Base-by-base conservation (phyloP, 1,140 invertebrate species). In the Gyrodactylus bullatarudis region DNA sequence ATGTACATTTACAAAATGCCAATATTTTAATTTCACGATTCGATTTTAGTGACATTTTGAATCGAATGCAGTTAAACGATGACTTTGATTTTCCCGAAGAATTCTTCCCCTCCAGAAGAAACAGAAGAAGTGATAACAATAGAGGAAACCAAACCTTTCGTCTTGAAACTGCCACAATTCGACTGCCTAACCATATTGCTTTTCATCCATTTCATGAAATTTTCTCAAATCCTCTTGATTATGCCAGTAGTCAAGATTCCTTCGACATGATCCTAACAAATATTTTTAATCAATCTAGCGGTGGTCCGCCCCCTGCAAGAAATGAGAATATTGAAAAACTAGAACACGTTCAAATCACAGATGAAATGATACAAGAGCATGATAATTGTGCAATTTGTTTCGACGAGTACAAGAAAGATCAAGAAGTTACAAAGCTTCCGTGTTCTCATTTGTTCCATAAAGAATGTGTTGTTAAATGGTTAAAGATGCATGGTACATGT, bases 401-500 rank as follows among this genome's bases (percentile, higher is more conserved):
- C 8, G 19, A 19, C 1, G 68, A 69, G 1, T 69, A 21, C 21
- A 21, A 69, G 23, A 23, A n/a, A 21, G 68, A 2, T 8, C 2
- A 20, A 2, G 68, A 21, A 21, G 68, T 69, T 69, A n/a, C 68
- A 2, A 8, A 69, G 23, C 21, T 69, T 8, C 68, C 68, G 19
- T 69, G 68, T 23, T 21, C 2, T 2, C 68, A 69, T 23, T n/a
- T 2, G 8, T 69, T n/a, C 23, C 68, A 69, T 69, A 8, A n/a
- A 8, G 68, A 69, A 16, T 69, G 68, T 23, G 19, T 69, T 2
- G 8, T 8, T 2, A n/a, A 19, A 23, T 69, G 68, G 68, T 69
- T 69, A 69, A 69, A n/a, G 19, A 69, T 54, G 68, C 68, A 69
- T 23, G 68, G 68, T 20, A 69, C 68, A 21, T 69, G 68, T 69